Evolutionary conservation across 1,140 invertebrate species (phyloP).

Genomic region (Pemphigus obesinymphae): DNA sequence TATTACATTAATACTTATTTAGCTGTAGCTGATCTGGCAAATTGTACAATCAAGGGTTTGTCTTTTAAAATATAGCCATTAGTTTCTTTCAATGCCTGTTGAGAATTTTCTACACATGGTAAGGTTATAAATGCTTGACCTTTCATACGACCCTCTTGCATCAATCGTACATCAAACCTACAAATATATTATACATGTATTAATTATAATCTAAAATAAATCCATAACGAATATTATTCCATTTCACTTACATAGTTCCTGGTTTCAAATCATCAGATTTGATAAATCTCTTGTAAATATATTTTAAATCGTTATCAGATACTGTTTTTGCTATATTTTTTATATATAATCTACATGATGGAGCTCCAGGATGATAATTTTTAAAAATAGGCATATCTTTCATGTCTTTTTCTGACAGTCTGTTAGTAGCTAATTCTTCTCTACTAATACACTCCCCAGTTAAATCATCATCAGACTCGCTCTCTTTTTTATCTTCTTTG

Average conservation of each 20-base stretch:
- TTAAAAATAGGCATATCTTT: slow-evolving; percentile 62
- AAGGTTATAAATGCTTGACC: slow-evolving; percentile 90
- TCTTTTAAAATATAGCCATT: slow-evolving; percentile 84
- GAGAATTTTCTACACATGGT: slow-evolving; percentile 64
- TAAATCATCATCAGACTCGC: slow-evolving; percentile 43
- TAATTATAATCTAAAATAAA: neutral
- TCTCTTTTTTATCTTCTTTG: slow-evolving; percentile 48
- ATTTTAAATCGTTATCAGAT: slow-evolving; percentile 67
- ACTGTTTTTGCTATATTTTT: slow-evolving; percentile 87
- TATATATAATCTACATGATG: slow-evolving; percentile 79
- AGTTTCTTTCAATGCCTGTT: slow-evolving; percentile 73
- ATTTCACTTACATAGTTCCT: slow-evolving; percentile 54
- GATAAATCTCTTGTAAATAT: slow-evolving; percentile 71
- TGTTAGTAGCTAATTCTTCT: slow-evolving; percentile 64
- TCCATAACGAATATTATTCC: neutral
- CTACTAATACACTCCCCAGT: slow-evolving; percentile 57
- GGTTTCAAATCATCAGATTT: slow-evolving; percentile 53
- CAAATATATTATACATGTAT: slow-evolving; percentile 23
- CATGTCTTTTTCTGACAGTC: slow-evolving; percentile 57
- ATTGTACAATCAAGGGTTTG: slow-evolving; percentile 87
- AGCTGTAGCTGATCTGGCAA: slow-evolving; percentile 63
- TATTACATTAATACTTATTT: slow-evolving; percentile 43
- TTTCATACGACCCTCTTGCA: slow-evolving; percentile 95
- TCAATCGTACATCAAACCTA: slow-evolving; percentile 78
- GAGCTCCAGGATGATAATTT: slow-evolving; percentile 76